Evolutionary conservation across 2,888 invertebrate genomes (phyloP).

Genomic region (Thera obeliscata): DNA sequence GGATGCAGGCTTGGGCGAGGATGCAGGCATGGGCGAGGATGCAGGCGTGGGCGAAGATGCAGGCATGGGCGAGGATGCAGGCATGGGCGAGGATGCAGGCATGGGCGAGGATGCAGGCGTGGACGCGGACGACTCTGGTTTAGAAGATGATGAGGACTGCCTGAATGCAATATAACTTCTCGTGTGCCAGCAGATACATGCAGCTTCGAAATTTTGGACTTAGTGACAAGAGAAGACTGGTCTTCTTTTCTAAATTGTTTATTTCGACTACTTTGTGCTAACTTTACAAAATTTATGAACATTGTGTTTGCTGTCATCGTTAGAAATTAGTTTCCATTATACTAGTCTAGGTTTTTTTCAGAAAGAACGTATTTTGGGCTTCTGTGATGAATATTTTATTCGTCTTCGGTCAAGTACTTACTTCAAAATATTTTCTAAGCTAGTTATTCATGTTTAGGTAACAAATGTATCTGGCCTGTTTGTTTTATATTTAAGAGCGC

Average conservation of each 20-base stretch:
- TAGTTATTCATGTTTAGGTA: background rate
- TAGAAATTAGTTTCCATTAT: background rate
- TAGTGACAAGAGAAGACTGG: too few species aligned
- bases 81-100: too few species aligned
- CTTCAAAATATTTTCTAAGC: background rate
- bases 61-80: too few species aligned
- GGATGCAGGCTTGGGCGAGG: background rate
- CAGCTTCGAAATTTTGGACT: too few species aligned
- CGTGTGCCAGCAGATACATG: background rate
- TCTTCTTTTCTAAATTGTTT: too few species aligned
- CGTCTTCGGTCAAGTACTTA: background rate
- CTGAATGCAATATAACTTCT: too few species aligned
- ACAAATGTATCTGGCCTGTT: background rate
- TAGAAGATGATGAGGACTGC: background rate
- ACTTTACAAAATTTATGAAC: background rate
- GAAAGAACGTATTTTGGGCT: background rate
- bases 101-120: background rate
- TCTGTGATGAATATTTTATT: conserved; percentile 5
- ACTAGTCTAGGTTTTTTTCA: background rate
- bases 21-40: background rate
- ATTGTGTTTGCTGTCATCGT: background rate
- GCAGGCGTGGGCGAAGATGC: background rate
- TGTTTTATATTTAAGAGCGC: background rate
- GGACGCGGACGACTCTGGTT: background rate
- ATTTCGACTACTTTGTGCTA: background rate